Base-by-base conservation (phyloP, 2,888 invertebrate species). In the Acleris emargana region DNA sequence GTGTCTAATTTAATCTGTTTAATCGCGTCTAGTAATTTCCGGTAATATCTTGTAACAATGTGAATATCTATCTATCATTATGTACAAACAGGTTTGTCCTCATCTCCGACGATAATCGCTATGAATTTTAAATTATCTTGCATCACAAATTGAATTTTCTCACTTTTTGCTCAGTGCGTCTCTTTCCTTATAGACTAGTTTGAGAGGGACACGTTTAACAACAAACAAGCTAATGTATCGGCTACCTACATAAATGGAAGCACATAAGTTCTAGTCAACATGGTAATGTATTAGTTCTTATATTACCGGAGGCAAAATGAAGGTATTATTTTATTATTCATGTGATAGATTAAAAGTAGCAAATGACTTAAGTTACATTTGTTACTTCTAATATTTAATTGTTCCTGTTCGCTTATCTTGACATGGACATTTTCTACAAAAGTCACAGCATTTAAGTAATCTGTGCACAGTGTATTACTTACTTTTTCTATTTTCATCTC, bases 71-170 rank as follows among this genome's bases (percentile, higher is more conserved):
- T 64, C 13, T 45, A 51, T 64, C 13, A n/a, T 43, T 59, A 54
- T 47, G 32, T 45, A 53, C 11, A 50, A 63, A 64, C 64, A 42
- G 54, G 64, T 64, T 60, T 55, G 50, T 22, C 59, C 54, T 59
- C 50, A 42, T 47, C 62, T 45, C 22, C 53, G 49, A 49, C 42
- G 49, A 53, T 49, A 64, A 38, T 59, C 58, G 53, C 53, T 42
- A 59, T 64, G 53, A 59, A 59, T 64, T 54, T 58, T 49, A 59
- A 54, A 64, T 53, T 58, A 38, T 53, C 47, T 52, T 51, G 22
- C 51, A 28, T 53, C 13, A 13, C 38, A 38, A 38, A 9, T 13
- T 38, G 38, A 13, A 13, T 38, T 38, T 38, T 38, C 38, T 38
- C 4, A 4, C 13, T 38, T 38, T 38, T 38, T 38, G 38, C 38